Evolutionary conservation across 92 coral and sea anemone genomes (phyloP), one percentile per base, ranked within the genome.

Genomic region (Phenganax stokvisi): DNA sequence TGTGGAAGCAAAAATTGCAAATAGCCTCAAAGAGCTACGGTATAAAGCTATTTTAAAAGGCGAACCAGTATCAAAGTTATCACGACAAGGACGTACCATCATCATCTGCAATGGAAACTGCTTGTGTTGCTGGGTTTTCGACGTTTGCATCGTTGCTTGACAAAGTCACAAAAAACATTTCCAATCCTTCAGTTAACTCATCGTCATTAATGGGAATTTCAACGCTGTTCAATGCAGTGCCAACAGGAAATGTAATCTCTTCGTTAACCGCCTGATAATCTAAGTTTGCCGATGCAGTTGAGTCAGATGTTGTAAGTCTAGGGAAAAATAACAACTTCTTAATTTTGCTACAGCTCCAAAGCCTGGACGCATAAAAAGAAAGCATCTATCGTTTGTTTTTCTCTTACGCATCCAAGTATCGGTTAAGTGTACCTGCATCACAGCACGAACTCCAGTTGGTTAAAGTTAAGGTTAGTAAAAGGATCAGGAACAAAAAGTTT

Each of bases 71-170:
- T 37, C 47, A 37, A 37, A 37, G 47, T 37, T 37, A 37, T n/a
- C 8, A 61, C 7, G n/a, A 20, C n/a, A 73, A 20, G 4, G 44
- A 77, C 71, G 76, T 77, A 86, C 89, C 81, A 72, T 86, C 89
- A 51, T 86, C 57, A 37, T 86, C 89, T 0, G 71, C 54, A 53
- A 86, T 86, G 67, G 80, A 56, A 2, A 86, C 57, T 27, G 71
- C 72, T 2, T 72, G 72, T 58, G 80, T 72, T 16, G 20, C 20
- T 55, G 89, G 89, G 1, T 29, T 30, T 1, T 51, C 51, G 10
- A 86, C 71, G 37, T 68, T 72, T 51, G 81, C 74, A 55, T 86
- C 89, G 27, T 51, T 62, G 37, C 86, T 82, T 20, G 86, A 68
- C 37, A 86, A 63, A 10, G 71, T 76, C 44, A 81, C 86, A n/a